phyloP scores from a whole-genome alignment of 1,140 invertebrate genomes.

The Acromyrmex echinatior region DNA sequence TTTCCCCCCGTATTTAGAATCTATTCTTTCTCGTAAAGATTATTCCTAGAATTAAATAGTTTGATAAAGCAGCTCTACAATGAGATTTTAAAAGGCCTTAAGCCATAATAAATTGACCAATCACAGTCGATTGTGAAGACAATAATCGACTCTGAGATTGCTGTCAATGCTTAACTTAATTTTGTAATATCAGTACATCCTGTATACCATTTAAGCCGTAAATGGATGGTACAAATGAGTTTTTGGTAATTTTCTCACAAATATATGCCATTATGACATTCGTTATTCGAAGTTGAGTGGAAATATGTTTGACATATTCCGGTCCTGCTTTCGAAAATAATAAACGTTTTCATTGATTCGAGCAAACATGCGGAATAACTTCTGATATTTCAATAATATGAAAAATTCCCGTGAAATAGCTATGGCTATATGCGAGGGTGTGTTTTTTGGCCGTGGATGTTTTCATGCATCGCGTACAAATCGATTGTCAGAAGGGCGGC shows the following conservation, averaged over 20 bases:
- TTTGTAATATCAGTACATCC: not conserved
- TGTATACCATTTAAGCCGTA: not conserved
- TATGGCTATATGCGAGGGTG: constrained; percentile 13
- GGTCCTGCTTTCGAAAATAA: constrained; percentile 48
- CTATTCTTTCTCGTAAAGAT: not conserved
- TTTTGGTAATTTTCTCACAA: constrained; percentile 51
- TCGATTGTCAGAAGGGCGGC: constrained; percentile 50
- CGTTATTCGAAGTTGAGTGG: constrained; percentile 16
- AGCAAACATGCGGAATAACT: constrained; percentile 49
- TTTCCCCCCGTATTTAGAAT: not conserved
- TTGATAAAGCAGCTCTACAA: not conserved
- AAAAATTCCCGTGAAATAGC: constrained; percentile 59
- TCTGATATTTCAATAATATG: constrained; percentile 64
- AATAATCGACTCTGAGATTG: too few species aligned
- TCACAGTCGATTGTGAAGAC: too few species aligned
- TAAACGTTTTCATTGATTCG: constrained; percentile 58
- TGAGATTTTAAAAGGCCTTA: too few species aligned
- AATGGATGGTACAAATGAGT: constrained; percentile 40
- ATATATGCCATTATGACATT: constrained; percentile 54
- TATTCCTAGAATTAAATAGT: not conserved
- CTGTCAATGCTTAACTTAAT: too few species aligned
- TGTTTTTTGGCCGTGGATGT: constrained; percentile 21
- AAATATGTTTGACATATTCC: constrained; percentile 57
- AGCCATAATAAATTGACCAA: too few species aligned
- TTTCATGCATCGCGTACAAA: constrained; percentile 57